Conservation (phyloP, 2,113 vertebrate species). For the Ivindomyrus marchei region DNA sequence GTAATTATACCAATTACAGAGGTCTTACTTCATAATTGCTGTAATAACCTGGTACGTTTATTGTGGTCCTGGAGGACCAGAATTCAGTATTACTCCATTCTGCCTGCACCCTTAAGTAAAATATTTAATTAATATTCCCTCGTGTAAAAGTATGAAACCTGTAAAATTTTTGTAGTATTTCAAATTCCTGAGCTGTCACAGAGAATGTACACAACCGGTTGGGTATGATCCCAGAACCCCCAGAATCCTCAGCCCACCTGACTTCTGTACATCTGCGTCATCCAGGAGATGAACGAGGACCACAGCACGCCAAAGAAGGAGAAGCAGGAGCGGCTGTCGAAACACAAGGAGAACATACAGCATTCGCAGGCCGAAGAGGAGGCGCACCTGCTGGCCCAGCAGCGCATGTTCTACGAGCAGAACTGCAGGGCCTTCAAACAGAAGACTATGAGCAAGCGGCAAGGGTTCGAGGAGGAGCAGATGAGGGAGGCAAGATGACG, state of each 20-base stretch:
- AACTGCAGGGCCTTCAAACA: conserved; percentile 91
- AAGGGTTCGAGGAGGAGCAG: conserved; percentile 93
- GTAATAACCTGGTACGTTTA: not conserved
- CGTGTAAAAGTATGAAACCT: not conserved
- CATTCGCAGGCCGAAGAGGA: conserved; percentile 98
- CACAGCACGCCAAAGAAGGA: conserved; percentile 98
- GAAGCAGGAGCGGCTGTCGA: conserved; percentile 95
- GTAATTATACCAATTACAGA: not conserved
- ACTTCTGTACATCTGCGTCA: not conserved
- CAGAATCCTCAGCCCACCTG: not conserved
- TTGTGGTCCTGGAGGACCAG: not conserved
- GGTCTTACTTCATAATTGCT: not conserved
- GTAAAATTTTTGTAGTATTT: not conserved
- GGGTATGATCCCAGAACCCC: not conserved
- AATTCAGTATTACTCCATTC: not conserved
- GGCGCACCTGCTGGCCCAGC: conserved; percentile 87
- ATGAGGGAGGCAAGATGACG: conserved; percentile 77
- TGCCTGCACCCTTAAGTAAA: not conserved
- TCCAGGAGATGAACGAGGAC: conserved; percentile 96
- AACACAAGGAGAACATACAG: conserved; percentile 99
- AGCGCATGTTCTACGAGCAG: conserved; percentile 90
- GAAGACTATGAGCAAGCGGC: conserved; percentile 84
- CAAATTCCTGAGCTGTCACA: not conserved
- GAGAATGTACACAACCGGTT: not conserved
- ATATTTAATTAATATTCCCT: not conserved